A percentile compares a stretch with the other conserved stretches of the same genome.
Conservation (phyloP, 1,140 invertebrate genomes). For the Maconellicoccus hirsutus region DNA sequence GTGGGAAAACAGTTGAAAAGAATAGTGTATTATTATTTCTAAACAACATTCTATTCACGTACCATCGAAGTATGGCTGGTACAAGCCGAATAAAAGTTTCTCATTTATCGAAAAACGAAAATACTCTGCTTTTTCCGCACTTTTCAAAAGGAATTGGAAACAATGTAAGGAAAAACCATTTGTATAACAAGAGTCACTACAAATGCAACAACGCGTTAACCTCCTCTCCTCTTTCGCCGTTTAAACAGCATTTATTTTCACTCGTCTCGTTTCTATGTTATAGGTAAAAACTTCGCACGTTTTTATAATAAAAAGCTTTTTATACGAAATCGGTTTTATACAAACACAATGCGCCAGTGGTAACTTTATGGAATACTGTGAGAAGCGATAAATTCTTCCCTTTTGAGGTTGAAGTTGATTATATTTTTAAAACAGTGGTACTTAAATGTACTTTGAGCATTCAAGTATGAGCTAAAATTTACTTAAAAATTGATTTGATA, state of each 20-base stretch:
- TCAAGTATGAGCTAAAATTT: neutral
- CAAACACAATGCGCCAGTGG: conserved; percentile 18
- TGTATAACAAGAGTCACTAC: conserved; percentile 21
- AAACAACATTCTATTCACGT: neutral
- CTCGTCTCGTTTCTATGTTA: too few relatives aligned
- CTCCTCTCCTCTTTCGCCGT: neutral
- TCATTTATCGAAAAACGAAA: conserved; percentile 14
- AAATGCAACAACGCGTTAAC: conserved; percentile 21
- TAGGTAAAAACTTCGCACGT: conserved; percentile 5
- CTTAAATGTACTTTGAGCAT: neutral
- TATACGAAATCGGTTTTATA: conserved; percentile 19
- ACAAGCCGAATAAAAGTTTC: conserved; percentile 8
- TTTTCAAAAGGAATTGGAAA: conserved; percentile 14
- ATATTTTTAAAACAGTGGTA: conserved; percentile 17
- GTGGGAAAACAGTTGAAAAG: neutral
- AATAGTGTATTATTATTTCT: neutral
- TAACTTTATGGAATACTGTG: conserved; percentile 14
- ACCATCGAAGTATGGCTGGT: neutral
- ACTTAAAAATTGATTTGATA: too few relatives aligned
- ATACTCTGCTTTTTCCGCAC: neutral
- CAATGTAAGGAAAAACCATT: conserved; percentile 20
- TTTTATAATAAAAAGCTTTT: conserved; percentile 20
- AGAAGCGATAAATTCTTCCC: conserved; percentile 21
- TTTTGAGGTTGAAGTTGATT: conserved; percentile 20
- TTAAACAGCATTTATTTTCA: conserved; percentile 6